These are phyloP conservation scores for Acromyrmex charruanus DNA, from an alignment of 1,140 invertebrate species.

Conservation along the genomic window DNA sequence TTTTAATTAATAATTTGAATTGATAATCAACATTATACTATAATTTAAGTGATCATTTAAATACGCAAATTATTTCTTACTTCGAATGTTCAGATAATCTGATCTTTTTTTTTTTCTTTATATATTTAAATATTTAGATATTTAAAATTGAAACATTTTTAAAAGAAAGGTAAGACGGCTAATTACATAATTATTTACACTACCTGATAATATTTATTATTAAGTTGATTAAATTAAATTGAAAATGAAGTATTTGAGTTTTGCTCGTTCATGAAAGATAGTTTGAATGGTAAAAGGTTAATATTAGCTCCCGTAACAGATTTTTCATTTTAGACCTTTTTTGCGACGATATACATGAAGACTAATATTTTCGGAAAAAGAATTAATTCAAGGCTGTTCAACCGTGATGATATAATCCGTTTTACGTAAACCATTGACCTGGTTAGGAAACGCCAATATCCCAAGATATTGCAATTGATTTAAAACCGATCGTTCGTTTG, in stretches of 20 bases:
- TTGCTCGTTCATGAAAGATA: background rate
- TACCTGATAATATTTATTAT: background rate
- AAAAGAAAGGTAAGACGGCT: background rate
- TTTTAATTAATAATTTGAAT: background rate
- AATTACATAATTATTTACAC: background rate
- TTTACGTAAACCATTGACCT: constrained; percentile 42
- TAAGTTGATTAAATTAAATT: background rate
- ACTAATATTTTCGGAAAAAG: constrained; percentile 9
- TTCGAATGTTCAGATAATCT: background rate
- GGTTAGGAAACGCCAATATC: constrained; percentile 39
- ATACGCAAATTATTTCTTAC: background rate
- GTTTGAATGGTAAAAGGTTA: background rate
- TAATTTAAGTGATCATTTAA: background rate
- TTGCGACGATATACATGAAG: background rate
- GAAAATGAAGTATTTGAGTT: background rate
- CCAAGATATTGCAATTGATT: constrained; percentile 43
- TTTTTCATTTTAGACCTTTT: background rate
- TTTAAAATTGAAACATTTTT: background rate
- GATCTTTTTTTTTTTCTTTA: background rate
- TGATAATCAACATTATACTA: background rate
- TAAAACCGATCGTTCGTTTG: constrained; percentile 11
- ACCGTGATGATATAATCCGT: constrained; percentile 17
- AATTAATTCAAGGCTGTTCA: constrained; percentile 33
- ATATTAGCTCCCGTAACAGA: background rate
- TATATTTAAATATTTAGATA: background rate